These are phyloP conservation scores for Eulacestoma nigropectus DNA, from an alignment of 2,113 vertebrate species.

Conservation along the genomic window DNA sequence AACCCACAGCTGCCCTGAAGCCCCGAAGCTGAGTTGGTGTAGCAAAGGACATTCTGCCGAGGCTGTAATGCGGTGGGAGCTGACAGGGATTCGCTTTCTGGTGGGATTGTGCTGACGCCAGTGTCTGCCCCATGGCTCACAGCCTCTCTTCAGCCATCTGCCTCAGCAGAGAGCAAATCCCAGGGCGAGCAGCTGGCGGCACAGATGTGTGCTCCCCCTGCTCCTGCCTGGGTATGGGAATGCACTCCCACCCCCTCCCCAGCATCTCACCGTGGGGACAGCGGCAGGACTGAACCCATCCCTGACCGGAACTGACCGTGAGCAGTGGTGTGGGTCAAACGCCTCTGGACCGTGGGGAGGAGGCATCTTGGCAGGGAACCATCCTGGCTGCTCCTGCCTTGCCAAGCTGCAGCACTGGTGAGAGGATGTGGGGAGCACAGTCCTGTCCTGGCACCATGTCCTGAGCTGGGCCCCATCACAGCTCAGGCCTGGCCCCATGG, in stretches of 20 bases:
- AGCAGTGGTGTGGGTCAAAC: fast-evolving
- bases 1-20: not conserved
- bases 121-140: not conserved
- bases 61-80: fast-evolving
- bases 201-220: not conserved
- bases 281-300: fast-evolving
- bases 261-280: fast-evolving
- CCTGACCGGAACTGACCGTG: fast-evolving
- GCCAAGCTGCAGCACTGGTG: fast-evolving
- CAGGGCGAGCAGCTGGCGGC: not conserved
- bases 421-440: not conserved
- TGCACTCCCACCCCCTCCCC: not conserved
- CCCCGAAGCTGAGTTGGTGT: not conserved
- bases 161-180: not conserved
- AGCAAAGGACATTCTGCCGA: not conserved
- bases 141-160: not conserved
- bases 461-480: not conserved
- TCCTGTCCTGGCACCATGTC: fast-evolving
- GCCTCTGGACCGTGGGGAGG: fast-evolving
- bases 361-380: fast-evolving
- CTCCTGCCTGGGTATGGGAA: fast-evolving
- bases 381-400: not conserved
- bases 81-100: not conserved
- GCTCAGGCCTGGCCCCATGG: not conserved
- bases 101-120: not conserved